These are phyloP conservation scores for Rhinella marina DNA, from an alignment of 2,797 vertebrate genomes.

Conservation along the genomic window DNA sequence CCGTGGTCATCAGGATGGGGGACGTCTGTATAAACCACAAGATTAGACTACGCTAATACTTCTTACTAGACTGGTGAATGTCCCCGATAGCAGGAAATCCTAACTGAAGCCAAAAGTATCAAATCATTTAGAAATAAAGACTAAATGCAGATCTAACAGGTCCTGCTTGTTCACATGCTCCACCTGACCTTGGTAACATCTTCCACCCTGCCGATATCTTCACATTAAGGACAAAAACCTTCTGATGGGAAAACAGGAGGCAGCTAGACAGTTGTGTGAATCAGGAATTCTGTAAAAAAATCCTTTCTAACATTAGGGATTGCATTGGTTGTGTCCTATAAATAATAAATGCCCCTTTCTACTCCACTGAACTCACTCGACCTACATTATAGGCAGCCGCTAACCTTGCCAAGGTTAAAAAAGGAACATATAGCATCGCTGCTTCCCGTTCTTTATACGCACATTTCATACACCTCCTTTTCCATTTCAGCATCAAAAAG, in stretches of 20 bases:
- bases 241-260: not conserved
- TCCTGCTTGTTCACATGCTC: not conserved
- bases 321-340: conserved; percentile 52
- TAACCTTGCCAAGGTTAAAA: conserved; percentile 60
- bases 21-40: too few species aligned
- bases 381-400: conserved; percentile 56
- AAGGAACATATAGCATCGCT: conserved; percentile 38
- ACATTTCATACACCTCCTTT: conserved; percentile 31
- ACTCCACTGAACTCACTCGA: conserved; percentile 57
- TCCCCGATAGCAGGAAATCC: too few species aligned
- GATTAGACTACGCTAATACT: too few species aligned
- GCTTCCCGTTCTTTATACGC: conserved; percentile 50
- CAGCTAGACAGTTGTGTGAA: conserved; percentile 29
- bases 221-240: conserved; percentile 12
- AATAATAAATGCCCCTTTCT: conserved; percentile 59
- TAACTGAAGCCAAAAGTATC: too few species aligned
- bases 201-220: not conserved
- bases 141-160: not conserved
- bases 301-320: conserved; percentile 29
- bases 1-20: too few species aligned
- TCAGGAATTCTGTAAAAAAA: conserved; percentile 33
- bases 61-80: too few species aligned
- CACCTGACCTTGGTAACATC: conserved; percentile 14
- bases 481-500: conserved; percentile 30
- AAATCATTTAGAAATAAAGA: not conserved